Percentiles rank a stretch among this genome's conserved stretches.
These are phyloP conservation scores for Dendrolimus houi DNA, from an alignment of 2,888 invertebrate species.

Conservation along the genomic window DNA sequence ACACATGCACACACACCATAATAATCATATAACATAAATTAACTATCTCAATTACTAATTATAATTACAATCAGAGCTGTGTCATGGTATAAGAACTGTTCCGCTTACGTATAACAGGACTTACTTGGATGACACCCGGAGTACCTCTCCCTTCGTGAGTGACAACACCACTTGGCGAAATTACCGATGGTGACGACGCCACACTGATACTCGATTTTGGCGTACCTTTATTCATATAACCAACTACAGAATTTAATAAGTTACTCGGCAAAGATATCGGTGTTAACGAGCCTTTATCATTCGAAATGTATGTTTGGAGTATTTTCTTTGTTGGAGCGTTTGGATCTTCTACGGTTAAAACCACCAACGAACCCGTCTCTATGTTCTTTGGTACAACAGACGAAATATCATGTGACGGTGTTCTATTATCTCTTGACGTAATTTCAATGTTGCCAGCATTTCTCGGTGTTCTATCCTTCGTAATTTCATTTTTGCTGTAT, in stretches of 20 bases:
- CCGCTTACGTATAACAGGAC: slow-evolving; percentile 42
- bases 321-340: slow-evolving; percentile 57
- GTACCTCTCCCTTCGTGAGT: slow-evolving; percentile 36
- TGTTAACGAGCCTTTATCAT: slow-evolving; percentile 42
- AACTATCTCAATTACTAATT: not conserved
- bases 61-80: slow-evolving; percentile 30
- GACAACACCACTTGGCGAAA: slow-evolving; percentile 48
- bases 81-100: slow-evolving; percentile 57
- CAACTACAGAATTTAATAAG: slow-evolving; percentile 53
- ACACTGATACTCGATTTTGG: slow-evolving; percentile 35
- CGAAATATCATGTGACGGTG: slow-evolving; percentile 1
- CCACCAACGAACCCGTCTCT: slow-evolving; percentile 57
- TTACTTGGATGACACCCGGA: slow-evolving; percentile 33
- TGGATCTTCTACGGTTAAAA: slow-evolving; percentile 59
- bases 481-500: too few species aligned
- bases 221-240: slow-evolving; percentile 56
- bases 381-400: slow-evolving; percentile 45
- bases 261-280: slow-evolving; percentile 50
- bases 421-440: too few species aligned
- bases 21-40: not conserved
- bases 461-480: too few species aligned
- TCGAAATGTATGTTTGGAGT: slow-evolving; percentile 61
- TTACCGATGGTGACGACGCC: slow-evolving; percentile 62
- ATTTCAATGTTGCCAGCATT: too few species aligned
- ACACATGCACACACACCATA: not conserved